A percentile compares a stretch with the other conserved stretches of the same genome.
phyloP scores from a whole-genome alignment of 2,797 vertebrate genomes.

The Eospalax fontanierii region DNA sequence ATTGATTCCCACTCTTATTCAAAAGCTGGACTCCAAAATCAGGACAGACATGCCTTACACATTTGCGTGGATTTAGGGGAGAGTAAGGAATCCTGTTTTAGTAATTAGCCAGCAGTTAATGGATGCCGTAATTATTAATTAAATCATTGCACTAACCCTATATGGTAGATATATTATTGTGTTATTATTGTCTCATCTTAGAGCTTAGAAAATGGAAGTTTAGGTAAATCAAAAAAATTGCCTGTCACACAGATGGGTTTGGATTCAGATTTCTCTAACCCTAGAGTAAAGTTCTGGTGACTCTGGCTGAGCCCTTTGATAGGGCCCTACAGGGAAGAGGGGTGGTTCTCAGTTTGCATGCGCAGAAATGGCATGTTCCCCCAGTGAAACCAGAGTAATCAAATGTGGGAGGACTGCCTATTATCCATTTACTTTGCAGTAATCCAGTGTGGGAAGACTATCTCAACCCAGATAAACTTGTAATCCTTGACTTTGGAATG shows the following conservation, averaged over 20 bases:
- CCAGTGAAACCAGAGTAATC: conserved; percentile 27
- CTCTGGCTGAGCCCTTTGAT: background rate
- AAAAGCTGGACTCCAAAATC: background rate
- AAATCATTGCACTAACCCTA: background rate
- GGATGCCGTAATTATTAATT: background rate
- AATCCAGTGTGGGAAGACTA: conserved; percentile 3
- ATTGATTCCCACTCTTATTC: background rate
- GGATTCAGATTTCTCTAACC: background rate
- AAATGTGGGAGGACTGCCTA: background rate
- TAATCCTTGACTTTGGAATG: background rate
- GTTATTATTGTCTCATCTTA: background rate
- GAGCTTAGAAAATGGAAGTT: conserved; percentile 6
- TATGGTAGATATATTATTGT: background rate
- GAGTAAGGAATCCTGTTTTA: background rate
- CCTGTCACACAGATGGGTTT: background rate
- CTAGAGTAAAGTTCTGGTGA: conserved; percentile 35
- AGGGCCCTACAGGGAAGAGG: background rate
- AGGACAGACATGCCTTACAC: background rate
- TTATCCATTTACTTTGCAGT: background rate
- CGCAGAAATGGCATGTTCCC: background rate
- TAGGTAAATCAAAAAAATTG: conserved; percentile 10
- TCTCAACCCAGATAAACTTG: conserved; percentile 20
- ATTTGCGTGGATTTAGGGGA: background rate
- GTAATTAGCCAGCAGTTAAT: background rate
- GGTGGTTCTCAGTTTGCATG: background rate